These are phyloP conservation scores for Hipparchia semele DNA, from an alignment of 2,888 invertebrate genomes.

Conservation along the genomic window DNA sequence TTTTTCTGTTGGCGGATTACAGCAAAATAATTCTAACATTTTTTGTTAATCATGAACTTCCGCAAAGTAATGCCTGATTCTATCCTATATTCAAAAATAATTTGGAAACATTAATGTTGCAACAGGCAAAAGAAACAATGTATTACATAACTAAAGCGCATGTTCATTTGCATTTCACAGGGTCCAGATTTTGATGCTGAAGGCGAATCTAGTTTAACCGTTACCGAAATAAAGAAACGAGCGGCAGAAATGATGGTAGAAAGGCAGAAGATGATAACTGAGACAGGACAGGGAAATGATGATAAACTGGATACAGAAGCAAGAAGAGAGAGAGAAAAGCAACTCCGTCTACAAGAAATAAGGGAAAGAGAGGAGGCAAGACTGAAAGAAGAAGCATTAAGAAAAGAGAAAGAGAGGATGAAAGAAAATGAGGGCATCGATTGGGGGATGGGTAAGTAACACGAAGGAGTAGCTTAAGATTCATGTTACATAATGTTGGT, in stretches of 20 bases:
- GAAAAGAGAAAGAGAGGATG: conserved; percentile 74
- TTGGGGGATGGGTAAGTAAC: conserved; percentile 93
- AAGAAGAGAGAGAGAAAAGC: neutral
- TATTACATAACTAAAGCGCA: neutral
- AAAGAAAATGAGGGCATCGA: conserved; percentile 88
- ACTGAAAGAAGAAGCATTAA: conserved; percentile 49
- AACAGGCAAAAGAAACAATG: no score
- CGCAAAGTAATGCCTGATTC: no score
- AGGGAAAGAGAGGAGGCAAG: conserved; percentile 5
- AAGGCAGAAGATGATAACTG: conserved; percentile 62
- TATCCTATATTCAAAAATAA: no score
- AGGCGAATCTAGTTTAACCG: conserved; percentile 90
- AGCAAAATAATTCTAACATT: no score
- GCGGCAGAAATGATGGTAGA: conserved; percentile 72
- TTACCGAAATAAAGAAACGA: conserved; percentile 88
- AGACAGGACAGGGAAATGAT: conserved; percentile 58
- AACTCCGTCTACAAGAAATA: neutral
- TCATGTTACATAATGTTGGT: no score
- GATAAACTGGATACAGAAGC: neutral
- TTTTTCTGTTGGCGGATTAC: no score
- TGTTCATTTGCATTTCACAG: conserved; percentile 50
- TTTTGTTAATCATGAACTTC: no score
- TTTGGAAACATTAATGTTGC: no score
- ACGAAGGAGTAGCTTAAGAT: no score
- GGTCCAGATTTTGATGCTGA: conserved; percentile 95